phyloP scores from a whole-genome alignment of 1,140 invertebrate genomes.

The Halyomorpha halys region DNA sequence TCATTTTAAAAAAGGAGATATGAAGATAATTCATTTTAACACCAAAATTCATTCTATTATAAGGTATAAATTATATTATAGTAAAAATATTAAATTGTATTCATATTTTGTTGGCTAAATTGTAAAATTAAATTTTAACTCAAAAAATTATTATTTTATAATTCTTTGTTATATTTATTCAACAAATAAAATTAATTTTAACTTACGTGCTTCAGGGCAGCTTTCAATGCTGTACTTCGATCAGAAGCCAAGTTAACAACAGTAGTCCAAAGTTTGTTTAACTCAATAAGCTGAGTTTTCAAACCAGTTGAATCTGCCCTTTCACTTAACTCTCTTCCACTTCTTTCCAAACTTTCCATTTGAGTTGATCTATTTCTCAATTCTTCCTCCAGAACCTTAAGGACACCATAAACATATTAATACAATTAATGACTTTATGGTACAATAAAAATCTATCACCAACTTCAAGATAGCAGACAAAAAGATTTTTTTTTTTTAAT shows the following conservation, averaged over 20 bases:
- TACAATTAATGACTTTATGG: not conserved
- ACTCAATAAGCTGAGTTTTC: constrained; percentile 66
- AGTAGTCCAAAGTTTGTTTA: constrained; percentile 76
- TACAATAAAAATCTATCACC: too few relatives aligned
- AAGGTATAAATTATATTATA: too few relatives aligned
- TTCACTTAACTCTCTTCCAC: constrained; percentile 69
- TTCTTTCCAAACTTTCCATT: constrained; percentile 80
- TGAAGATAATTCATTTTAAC: too few relatives aligned
- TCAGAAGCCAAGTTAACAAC: constrained; percentile 65
- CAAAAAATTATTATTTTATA: not conserved
- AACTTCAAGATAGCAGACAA: too few relatives aligned
- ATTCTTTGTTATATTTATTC: too few relatives aligned
- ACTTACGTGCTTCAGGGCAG: constrained; percentile 56
- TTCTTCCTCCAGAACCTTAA: constrained; percentile 77
- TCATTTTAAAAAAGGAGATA: too few relatives aligned
- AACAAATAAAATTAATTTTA: too few relatives aligned
- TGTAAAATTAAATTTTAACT: constrained; percentile 2
- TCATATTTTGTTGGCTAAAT: not conserved
- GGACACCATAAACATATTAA: not conserved
- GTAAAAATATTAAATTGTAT: not conserved
- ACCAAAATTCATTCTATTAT: too few relatives aligned
- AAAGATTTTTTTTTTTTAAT: too few relatives aligned
- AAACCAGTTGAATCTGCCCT: constrained; percentile 67
- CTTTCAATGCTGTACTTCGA: constrained; percentile 68
- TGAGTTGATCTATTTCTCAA: constrained; percentile 75